Evolutionary conservation across 2,113 vertebrate genomes (phyloP).

Genomic region (Phaethornis superciliosus): DNA sequence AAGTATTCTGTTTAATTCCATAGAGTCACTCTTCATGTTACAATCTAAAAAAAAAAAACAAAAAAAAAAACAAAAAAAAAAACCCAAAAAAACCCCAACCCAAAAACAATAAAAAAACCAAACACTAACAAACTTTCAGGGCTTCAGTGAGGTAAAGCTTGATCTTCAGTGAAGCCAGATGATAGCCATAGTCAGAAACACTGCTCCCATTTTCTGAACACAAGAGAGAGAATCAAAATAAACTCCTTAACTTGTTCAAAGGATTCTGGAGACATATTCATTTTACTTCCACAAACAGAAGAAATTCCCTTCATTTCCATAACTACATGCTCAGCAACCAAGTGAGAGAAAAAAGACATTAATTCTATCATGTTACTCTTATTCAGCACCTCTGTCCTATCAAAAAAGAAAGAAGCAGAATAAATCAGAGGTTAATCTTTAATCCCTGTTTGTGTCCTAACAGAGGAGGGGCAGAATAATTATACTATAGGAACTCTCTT

Average conservation of each 20-base stretch:
- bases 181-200: background rate
- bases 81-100: background rate
- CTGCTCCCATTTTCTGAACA: background rate
- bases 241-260: background rate
- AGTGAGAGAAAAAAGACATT: background rate
- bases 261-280: background rate
- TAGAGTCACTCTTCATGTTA: background rate
- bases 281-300: background rate
- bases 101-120: background rate
- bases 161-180: background rate
- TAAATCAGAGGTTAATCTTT: background rate
- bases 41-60: background rate
- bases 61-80: too few relatives aligned
- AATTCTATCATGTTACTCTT: background rate
- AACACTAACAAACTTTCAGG: background rate
- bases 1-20: background rate
- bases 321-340: background rate
- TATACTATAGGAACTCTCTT: background rate
- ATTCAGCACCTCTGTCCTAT: background rate
- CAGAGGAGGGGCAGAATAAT: background rate
- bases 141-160: background rate
- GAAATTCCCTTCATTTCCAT: background rate
- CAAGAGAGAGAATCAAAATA: background rate
- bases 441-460: background rate
- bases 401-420: background rate